These are phyloP conservation scores for Syngnathus rostellatus DNA, from an alignment of 2,797 vertebrate genomes.

Conservation along the genomic window DNA sequence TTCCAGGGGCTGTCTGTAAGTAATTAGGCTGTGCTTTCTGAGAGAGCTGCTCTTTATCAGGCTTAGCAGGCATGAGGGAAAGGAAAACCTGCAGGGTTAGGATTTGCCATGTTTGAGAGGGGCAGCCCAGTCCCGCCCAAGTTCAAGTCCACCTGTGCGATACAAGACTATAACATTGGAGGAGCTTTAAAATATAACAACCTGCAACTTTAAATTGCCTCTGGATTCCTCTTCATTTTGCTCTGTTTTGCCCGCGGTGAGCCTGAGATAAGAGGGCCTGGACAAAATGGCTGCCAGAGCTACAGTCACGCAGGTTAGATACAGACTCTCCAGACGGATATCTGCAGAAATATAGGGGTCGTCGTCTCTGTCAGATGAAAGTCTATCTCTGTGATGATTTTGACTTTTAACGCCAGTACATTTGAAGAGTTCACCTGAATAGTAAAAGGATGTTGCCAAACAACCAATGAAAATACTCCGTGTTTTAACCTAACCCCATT, in stretches of 20 bases:
- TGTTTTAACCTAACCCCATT: neutral
- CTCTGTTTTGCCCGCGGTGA: conserved; percentile 51
- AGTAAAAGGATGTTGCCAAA: neutral
- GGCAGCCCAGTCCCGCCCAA: neutral
- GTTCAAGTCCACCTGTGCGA: neutral
- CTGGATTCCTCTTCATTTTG: conserved; percentile 43
- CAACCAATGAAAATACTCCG: neutral
- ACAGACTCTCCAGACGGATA: neutral
- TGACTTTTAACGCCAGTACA: neutral
- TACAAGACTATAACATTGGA: conserved; percentile 47
- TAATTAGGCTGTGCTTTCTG: conserved; percentile 75
- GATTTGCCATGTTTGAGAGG: neutral
- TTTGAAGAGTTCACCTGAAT: neutral
- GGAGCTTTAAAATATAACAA: conserved; percentile 65
- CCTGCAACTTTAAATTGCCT: conserved; percentile 61
- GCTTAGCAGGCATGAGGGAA: conserved; percentile 38
- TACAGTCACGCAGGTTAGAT: conserved; percentile 53
- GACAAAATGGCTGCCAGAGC: conserved; percentile 58
- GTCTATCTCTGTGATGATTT: neutral
- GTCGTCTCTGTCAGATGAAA: neutral
- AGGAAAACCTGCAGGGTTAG: conserved; percentile 9
- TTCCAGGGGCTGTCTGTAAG: conserved; percentile 56
- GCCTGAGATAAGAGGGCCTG: conserved; percentile 51
- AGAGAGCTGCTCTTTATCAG: conserved; percentile 54
- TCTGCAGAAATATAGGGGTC: neutral